Conservation (phyloP, 2,797 vertebrate genomes). For the Hybognathus amarus region DNA sequence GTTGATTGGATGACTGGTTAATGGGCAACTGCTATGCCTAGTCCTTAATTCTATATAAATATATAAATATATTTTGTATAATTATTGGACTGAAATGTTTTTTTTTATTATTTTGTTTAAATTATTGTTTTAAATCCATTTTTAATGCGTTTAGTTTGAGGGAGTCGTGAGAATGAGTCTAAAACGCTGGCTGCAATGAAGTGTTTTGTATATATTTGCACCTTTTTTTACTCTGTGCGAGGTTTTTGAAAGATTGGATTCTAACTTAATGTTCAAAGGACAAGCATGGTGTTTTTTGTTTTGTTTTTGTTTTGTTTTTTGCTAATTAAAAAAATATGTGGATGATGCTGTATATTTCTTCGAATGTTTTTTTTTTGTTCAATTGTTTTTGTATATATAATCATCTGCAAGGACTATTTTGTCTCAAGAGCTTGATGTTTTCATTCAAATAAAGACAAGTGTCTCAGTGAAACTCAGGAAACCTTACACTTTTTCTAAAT, state of each 20-base stretch:
- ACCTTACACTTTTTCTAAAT: not conserved
- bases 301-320: conserved; percentile 60
- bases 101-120: conserved; percentile 54
- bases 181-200: conserved; percentile 68
- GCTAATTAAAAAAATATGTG: conserved; percentile 70
- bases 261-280: conserved; percentile 67
- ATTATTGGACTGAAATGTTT: conserved; percentile 68
- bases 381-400: conserved; percentile 57
- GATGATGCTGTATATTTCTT: conserved; percentile 70
- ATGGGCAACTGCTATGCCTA: conserved; percentile 68
- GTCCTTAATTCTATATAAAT: conserved; percentile 73
- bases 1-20: conserved; percentile 54
- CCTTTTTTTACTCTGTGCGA: conserved; percentile 67
- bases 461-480: conserved; percentile 59
- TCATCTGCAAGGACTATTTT: conserved; percentile 64
- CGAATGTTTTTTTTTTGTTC: conserved; percentile 52
- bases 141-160: conserved; percentile 57
- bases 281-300: conserved; percentile 66
- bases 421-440: conserved; percentile 64
- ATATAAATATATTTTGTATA: conserved; percentile 75
- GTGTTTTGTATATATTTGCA: conserved; percentile 76
- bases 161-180: conserved; percentile 63
- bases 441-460: conserved; percentile 68
- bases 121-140: conserved; percentile 58
- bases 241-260: conserved; percentile 66